Conservation (phyloP, 2,113 vertebrate species). For the Rhadina sibilatrix region DNA sequence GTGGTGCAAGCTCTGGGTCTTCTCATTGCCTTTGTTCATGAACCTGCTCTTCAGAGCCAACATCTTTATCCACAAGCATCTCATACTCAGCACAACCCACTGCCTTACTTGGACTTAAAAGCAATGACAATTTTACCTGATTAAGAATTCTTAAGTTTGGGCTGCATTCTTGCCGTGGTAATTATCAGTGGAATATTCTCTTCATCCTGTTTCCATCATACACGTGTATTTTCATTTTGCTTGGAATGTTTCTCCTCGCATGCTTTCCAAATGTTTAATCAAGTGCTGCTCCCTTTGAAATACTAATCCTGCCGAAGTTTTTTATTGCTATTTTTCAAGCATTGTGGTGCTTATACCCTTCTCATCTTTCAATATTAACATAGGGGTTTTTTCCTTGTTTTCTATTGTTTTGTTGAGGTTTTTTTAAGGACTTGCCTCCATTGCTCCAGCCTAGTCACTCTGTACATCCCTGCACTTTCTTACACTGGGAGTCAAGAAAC, state of each 20-base stretch:
- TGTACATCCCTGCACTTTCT: background rate
- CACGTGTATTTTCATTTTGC: slow-evolving; percentile 8
- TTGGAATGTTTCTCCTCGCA: slow-evolving; percentile 47
- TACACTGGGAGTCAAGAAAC: background rate
- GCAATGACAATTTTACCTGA: slow-evolving; percentile 41
- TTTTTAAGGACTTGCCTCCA: background rate
- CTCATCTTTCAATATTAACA: slow-evolving; percentile 26
- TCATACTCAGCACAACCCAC: background rate
- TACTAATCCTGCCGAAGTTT: slow-evolving; percentile 27
- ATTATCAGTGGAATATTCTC: slow-evolving; percentile 35
- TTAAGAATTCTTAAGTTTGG: slow-evolving; percentile 20
- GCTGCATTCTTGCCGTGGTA: slow-evolving; percentile 17
- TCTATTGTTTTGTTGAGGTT: background rate
- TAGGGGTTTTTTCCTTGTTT: background rate
- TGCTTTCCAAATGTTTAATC: slow-evolving; percentile 58
- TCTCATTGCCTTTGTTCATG: background rate
- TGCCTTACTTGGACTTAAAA: slow-evolving; percentile 49
- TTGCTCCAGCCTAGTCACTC: background rate
- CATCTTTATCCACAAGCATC: slow-evolving; percentile 13
- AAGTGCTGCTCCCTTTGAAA: slow-evolving; percentile 61
- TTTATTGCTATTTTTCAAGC: slow-evolving; percentile 26
- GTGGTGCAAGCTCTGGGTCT: background rate
- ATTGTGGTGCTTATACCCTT: background rate
- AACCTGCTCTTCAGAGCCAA: background rate
- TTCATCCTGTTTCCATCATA: slow-evolving; percentile 51